Conservation (phyloP, 2,888 invertebrate species). For the Spatulosminthurus flaviceps region DNA sequence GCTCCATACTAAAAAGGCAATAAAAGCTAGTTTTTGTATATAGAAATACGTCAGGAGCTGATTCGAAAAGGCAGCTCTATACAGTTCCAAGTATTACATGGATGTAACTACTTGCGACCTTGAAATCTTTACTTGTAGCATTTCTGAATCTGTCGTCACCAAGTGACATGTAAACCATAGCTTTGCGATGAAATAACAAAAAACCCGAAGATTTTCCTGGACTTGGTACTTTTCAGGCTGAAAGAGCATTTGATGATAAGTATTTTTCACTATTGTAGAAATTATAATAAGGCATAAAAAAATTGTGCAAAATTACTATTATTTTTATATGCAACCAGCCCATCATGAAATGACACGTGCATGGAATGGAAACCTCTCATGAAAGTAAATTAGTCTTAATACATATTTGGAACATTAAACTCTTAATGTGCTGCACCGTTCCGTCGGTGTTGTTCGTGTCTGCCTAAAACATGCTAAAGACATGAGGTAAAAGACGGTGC, state of each 20-base stretch:
- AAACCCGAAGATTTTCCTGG: not conserved
- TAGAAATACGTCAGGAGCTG: not conserved
- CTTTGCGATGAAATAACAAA: not conserved
- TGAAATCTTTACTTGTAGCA: too few species aligned
- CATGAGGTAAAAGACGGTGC: not conserved
- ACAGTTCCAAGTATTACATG: too few species aligned
- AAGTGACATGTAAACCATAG: not conserved
- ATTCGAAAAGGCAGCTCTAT: not conserved
- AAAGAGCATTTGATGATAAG: not conserved
- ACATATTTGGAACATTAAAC: not conserved
- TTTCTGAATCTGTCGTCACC: not conserved
- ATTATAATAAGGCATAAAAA: not conserved
- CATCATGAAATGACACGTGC: slow-evolving; percentile 10
- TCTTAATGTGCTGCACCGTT: slow-evolving; percentile 12
- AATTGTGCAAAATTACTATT: not conserved
- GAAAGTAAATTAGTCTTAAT: slow-evolving; percentile 16
- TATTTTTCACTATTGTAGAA: too few species aligned
- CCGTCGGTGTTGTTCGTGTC: not conserved
- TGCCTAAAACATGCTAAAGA: not conserved
- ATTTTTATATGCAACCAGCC: not conserved
- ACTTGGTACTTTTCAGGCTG: not conserved
- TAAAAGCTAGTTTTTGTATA: not conserved
- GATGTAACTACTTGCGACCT: too few species aligned
- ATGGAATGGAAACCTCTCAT: slow-evolving; percentile 26
- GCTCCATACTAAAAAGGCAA: not conserved